Conservation (phyloP, 2,888 invertebrate species). For the Lithosia quadra region DNA sequence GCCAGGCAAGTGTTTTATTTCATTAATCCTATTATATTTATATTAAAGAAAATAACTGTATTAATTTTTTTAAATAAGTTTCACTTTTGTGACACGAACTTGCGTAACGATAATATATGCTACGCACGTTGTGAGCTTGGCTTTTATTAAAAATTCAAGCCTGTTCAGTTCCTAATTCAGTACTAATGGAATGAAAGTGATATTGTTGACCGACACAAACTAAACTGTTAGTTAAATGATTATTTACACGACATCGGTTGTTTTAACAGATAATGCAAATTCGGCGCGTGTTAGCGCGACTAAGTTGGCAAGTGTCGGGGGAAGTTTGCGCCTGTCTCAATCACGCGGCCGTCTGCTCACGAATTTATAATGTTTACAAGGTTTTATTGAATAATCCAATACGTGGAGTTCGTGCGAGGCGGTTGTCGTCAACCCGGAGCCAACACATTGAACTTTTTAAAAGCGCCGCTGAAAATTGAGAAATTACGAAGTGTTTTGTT, state of each 20-base stretch:
- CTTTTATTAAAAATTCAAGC: background rate
- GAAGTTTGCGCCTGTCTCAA: constrained; percentile 53
- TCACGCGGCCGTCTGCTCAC: constrained; percentile 47
- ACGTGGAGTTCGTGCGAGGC: constrained; percentile 36
- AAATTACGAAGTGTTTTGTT: constrained; percentile 30
- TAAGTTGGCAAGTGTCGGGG: constrained; percentile 42
- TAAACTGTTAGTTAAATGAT: constrained; percentile 44
- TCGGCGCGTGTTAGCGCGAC: constrained; percentile 40
- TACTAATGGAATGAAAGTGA: constrained; percentile 30
- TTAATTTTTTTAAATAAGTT: too few relatives aligned
- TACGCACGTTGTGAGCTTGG: background rate
- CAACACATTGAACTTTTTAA: constrained; percentile 45
- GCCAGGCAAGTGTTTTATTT: constrained; percentile 32
- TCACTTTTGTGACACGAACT: background rate
- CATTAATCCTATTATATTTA: constrained; percentile 9
- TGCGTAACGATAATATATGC: constrained; percentile 5
- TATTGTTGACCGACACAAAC: constrained; percentile 35
- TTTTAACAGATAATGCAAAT: constrained; percentile 54
- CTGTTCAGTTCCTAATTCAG: constrained; percentile 8
- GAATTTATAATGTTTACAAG: constrained; percentile 63
- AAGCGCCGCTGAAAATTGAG: constrained; percentile 30
- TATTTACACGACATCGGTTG: constrained; percentile 43
- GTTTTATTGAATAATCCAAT: constrained; percentile 65
- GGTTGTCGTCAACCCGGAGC: constrained; percentile 28
- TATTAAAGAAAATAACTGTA: background rate